A percentile compares a stretch with the other conserved stretches of the same genome.
Evolutionary conservation across 2,113 vertebrate species (phyloP).

Genomic region (Tauraco erythrolophus): DNA sequence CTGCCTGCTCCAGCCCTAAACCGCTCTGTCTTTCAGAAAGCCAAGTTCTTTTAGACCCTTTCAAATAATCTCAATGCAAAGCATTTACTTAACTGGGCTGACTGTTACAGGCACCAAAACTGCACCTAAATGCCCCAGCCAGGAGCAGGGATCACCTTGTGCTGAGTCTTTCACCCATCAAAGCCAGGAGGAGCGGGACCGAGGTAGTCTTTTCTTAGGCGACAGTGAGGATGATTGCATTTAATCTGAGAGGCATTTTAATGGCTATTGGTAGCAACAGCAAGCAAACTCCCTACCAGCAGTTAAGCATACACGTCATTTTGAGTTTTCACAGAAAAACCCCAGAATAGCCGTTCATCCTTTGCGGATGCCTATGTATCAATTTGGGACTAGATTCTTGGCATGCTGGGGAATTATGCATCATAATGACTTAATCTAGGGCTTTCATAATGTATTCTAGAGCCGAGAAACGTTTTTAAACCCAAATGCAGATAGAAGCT

Average conservation of each 20-base stretch:
- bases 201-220: neutral
- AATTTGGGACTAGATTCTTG: conserved; percentile 47
- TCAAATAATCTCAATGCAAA: neutral
- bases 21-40: neutral
- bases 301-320: neutral
- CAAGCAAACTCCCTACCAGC: neutral
- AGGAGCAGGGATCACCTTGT: neutral
- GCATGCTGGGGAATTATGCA: conserved; percentile 19
- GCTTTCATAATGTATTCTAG: conserved; percentile 34
- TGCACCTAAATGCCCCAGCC: fast-evolving
- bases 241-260: neutral
- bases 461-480: conserved; percentile 7
- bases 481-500: conserved; percentile 15
- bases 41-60: neutral
- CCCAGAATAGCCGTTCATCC: neutral
- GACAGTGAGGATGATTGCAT: neutral
- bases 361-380: conserved; percentile 35
- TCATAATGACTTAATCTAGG: conserved; percentile 48
- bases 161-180: neutral
- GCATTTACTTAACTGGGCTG: neutral
- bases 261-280: neutral
- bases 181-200: neutral
- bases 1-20: neutral
- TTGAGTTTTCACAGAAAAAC: conserved; percentile 18
- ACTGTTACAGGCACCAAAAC: neutral